These are phyloP conservation scores for Hydrochoerus hydrochaeris DNA, from an alignment of 2,113 vertebrate genomes.

Conservation along the genomic window DNA sequence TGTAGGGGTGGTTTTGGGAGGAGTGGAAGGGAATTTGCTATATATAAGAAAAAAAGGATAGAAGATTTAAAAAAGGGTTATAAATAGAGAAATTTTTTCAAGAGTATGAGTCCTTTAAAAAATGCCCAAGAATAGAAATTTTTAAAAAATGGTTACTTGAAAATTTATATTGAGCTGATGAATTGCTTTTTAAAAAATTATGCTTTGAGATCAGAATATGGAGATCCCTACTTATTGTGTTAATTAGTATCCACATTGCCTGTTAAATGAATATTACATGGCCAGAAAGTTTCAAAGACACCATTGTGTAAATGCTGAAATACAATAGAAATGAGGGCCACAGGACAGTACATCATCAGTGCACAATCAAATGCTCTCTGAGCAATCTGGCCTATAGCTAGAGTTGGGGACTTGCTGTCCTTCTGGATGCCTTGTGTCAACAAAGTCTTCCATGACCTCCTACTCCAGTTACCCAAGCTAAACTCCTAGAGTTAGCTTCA, in stretches of 20 bases:
- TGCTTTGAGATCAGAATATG: neutral
- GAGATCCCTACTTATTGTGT: neutral
- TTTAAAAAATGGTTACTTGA: neutral
- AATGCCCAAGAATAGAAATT: neutral
- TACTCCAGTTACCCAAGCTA: neutral
- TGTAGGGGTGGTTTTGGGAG: neutral
- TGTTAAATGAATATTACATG: neutral
- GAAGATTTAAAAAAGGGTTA: neutral
- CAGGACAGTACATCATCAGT: neutral
- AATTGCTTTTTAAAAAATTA: neutral
- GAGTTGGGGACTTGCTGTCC: neutral
- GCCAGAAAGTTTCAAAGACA: neutral
- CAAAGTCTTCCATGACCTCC: neutral
- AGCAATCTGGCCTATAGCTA: neutral
- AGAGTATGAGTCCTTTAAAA: neutral
- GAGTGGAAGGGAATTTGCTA: neutral
- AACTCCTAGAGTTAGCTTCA: neutral
- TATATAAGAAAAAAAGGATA: neutral
- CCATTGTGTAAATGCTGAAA: neutral
- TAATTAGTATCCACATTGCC: neutral
- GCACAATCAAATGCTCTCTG: neutral
- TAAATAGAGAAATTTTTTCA: conserved; percentile 44
- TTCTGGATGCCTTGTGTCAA: neutral
- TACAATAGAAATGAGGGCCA: neutral
- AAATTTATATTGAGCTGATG: conserved; percentile 45